A percentile compares a stretch with the other conserved stretches of the same genome.
Evolutionary conservation across 2,888 invertebrate genomes (phyloP).

Genomic region (Kuschelorhynchus macadamiae): DNA sequence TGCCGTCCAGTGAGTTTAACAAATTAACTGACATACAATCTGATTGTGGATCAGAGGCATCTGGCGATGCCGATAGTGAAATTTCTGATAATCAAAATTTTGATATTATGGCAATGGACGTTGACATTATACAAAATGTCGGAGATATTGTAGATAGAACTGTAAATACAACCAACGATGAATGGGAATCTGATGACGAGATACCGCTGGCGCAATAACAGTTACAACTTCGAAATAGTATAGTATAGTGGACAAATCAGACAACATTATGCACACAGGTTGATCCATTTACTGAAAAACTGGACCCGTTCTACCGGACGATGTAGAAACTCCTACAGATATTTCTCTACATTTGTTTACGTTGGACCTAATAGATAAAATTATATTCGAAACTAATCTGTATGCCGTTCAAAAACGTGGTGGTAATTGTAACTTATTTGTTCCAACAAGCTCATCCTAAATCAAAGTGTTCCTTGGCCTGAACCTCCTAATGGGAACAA

Average conservation of each 20-base stretch:
- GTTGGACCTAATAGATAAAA: slow-evolving; percentile 16
- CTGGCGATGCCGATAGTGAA: no score
- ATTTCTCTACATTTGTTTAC: slow-evolving; percentile 41
- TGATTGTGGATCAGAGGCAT: no score
- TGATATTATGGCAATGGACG: slow-evolving; percentile 8
- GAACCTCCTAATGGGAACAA: slow-evolving; percentile 12
- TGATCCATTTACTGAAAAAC: neutral
- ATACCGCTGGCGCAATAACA: neutral
- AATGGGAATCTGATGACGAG: slow-evolving; percentile 5
- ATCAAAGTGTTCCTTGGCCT: slow-evolving; percentile 1
- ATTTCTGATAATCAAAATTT: no score
- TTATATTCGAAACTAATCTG: slow-evolving; percentile 36
- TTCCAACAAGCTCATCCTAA: no score
- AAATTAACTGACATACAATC: no score
- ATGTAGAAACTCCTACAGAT: slow-evolving; percentile 32
- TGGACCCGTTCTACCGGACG: neutral
- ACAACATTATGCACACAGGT: neutral
- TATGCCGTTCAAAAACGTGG: slow-evolving; percentile 43
- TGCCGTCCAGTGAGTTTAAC: no score
- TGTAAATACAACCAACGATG: slow-evolving; percentile 2
- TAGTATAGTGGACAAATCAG: neutral
- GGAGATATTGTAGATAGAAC: neutral
- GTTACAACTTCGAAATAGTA: neutral
- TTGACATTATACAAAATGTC: slow-evolving; percentile 7
- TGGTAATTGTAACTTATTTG: slow-evolving; percentile 7